Conservation (phyloP, 2,888 invertebrate genomes). For the Clostera curtula region DNA sequence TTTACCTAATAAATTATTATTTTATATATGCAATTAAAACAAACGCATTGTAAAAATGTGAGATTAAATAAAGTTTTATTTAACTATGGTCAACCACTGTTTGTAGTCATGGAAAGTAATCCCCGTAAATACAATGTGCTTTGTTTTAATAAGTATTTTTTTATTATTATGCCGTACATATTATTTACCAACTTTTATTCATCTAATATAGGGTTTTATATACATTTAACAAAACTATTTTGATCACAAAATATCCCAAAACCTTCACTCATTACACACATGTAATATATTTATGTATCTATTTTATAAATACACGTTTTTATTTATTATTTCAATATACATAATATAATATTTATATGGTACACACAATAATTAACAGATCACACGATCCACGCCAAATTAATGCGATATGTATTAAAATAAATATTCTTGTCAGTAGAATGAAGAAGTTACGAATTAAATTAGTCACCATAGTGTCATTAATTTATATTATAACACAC, state of each 20-base stretch:
- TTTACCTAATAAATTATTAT: slow-evolving; percentile 23
- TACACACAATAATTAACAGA: too few species aligned
- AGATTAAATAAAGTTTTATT: too few species aligned
- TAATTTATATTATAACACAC: too few species aligned
- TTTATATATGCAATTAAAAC: slow-evolving; percentile 14
- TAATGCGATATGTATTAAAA: slow-evolving; percentile 22
- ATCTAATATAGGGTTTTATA: background rate
- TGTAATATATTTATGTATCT: slow-evolving; percentile 22
- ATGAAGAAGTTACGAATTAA: slow-evolving; percentile 26
- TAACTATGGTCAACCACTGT: too few species aligned
- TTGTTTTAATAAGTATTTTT: slow-evolving; percentile 13
- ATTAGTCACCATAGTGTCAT: too few species aligned
- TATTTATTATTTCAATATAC: slow-evolving; percentile 15
- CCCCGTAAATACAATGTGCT: slow-evolving; percentile 21
- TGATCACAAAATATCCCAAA: too few species aligned
- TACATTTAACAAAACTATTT: too few species aligned
- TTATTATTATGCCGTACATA: background rate
- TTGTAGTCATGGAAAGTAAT: too few species aligned
- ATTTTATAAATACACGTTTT: slow-evolving; percentile 13
- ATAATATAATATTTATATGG: slow-evolving; percentile 1
- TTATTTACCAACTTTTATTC: background rate
- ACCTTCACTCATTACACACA: background rate
- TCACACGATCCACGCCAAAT: too few species aligned
- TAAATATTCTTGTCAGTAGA: slow-evolving; percentile 20
- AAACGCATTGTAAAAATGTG: slow-evolving; percentile 31